Percentiles rank a stretch among this genome's conserved stretches.
phyloP scores from a whole-genome alignment of 2,888 invertebrate species.

The Philereme vetulata region DNA sequence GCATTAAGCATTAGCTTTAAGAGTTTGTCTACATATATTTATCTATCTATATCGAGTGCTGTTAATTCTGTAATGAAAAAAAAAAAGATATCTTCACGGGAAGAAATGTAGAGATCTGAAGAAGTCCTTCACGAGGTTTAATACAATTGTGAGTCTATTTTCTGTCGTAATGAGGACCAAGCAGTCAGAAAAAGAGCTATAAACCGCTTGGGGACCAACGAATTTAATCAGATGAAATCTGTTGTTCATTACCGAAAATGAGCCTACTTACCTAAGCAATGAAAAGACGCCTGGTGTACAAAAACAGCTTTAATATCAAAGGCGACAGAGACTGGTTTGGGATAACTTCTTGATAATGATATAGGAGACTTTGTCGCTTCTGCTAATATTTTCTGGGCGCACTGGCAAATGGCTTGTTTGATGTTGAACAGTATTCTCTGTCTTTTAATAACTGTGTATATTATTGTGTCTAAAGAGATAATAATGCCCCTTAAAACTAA shows the following conservation, averaged over 20 bases:
- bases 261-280: slow-evolving; percentile 17
- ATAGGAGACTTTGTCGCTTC: not conserved
- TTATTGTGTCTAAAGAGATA: too few relatives aligned
- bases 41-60: too few relatives aligned
- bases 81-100: too few relatives aligned
- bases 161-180: slow-evolving; percentile 6
- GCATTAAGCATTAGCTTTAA: too few relatives aligned
- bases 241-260: slow-evolving; percentile 26
- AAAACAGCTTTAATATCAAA: slow-evolving; percentile 10
- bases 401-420: slow-evolving; percentile 5
- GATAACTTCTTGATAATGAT: not conserved
- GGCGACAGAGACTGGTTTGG: not conserved
- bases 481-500: too few relatives aligned
- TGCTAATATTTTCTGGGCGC: slow-evolving; percentile 5
- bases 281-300: not conserved
- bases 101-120: too few relatives aligned
- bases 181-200: slow-evolving; percentile 29
- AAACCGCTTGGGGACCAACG: slow-evolving; percentile 21
- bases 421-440: not conserved
- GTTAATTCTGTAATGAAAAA: too few relatives aligned
- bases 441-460: not conserved
- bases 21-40: too few relatives aligned
- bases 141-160: too few relatives aligned
- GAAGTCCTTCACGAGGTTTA: too few relatives aligned
- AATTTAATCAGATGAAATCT: slow-evolving; percentile 39